A percentile compares a stretch with the other conserved stretches of the same genome.
These are phyloP conservation scores for Gambelia wislizenii DNA, from an alignment of 2,797 vertebrate species.

Conservation along the genomic window DNA sequence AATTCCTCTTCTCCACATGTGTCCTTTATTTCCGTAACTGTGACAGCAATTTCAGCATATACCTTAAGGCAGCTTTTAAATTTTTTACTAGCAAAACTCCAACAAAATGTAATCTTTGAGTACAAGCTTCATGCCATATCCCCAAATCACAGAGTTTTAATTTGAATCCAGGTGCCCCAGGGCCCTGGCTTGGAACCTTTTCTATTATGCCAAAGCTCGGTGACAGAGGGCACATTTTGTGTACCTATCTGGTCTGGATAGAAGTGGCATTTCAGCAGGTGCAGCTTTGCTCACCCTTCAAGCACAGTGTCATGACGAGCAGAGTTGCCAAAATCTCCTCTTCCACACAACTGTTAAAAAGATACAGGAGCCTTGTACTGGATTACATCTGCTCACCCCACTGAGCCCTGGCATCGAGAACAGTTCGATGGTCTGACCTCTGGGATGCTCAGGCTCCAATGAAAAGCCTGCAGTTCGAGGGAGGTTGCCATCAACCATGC, in stretches of 20 bases:
- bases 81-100: background rate
- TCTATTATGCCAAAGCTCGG: background rate
- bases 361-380: background rate
- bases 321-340: background rate
- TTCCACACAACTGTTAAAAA: constrained; percentile 4
- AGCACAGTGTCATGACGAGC: background rate
- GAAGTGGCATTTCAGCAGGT: constrained; percentile 17
- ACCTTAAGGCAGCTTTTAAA: background rate
- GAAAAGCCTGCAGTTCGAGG: background rate
- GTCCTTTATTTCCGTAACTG: background rate
- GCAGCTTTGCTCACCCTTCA: background rate
- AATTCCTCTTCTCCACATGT: background rate
- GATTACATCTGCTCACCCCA: constrained; percentile 5
- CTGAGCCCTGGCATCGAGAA: background rate
- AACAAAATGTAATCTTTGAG: background rate
- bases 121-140: background rate
- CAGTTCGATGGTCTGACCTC: background rate
- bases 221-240: background rate
- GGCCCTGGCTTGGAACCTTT: background rate
- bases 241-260: background rate
- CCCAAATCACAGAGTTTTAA: background rate
- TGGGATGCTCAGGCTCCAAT: background rate
- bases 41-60: background rate
- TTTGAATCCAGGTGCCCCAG: background rate
- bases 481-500: background rate